Evolutionary conservation across 2,888 invertebrate species (phyloP).

Genomic region (Pheosia tremula): DNA sequence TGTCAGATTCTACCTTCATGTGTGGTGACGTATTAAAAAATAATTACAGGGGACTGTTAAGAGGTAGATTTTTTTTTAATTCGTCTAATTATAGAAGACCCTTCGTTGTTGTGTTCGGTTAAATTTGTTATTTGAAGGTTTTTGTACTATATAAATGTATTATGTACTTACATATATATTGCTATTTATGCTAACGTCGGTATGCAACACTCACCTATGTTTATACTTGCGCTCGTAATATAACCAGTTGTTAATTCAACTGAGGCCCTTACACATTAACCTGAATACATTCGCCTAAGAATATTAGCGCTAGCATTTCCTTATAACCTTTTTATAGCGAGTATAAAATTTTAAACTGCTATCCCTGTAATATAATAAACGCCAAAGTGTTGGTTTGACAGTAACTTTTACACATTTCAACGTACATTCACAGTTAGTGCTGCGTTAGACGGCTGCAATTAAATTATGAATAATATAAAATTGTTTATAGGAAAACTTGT

Average conservation of each 20-base stretch:
- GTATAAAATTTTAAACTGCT: neutral
- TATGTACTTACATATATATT: neutral
- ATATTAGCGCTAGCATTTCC: neutral
- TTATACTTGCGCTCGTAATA: conserved; percentile 42
- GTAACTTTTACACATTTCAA: too few relatives aligned
- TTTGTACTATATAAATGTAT: too few relatives aligned
- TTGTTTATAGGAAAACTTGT: too few relatives aligned
- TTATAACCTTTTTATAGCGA: neutral
- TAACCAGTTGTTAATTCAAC: conserved; percentile 55
- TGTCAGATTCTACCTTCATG: neutral
- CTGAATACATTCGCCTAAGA: conserved; percentile 23
- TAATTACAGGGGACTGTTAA: neutral
- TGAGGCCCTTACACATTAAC: conserved; percentile 34
- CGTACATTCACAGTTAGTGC: too few relatives aligned
- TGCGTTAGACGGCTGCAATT: too few relatives aligned
- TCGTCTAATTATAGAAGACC: too few relatives aligned
- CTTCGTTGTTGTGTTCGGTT: too few relatives aligned
- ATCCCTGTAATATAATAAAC: too few relatives aligned
- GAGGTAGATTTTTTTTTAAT: too few relatives aligned
- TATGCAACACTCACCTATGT: conserved; percentile 36
- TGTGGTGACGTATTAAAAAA: neutral
- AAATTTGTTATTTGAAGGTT: too few relatives aligned
- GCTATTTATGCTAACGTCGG: conserved; percentile 13
- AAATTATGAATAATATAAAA: too few relatives aligned
- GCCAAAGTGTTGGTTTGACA: too few relatives aligned